phyloP scores from a whole-genome alignment of 1,140 invertebrate species.

The Heliconius nattereri region DNA sequence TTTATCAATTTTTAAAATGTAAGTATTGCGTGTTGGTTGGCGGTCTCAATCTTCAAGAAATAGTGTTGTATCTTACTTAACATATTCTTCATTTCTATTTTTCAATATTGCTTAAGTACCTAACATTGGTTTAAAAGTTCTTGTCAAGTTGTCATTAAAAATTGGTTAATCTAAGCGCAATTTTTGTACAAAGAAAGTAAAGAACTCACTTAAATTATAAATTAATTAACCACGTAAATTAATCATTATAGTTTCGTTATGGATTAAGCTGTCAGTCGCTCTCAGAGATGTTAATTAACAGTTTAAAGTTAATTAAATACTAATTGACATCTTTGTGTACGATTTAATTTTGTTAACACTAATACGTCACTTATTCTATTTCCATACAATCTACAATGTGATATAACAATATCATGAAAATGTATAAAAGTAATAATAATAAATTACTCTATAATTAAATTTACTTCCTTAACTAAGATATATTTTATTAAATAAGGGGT shows the following conservation, averaged over 20 bases:
- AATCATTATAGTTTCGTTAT: background rate
- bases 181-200: background rate
- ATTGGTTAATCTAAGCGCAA: background rate
- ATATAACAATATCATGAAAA: slow-evolving; percentile 7
- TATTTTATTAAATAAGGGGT: background rate
- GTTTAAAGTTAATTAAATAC: background rate
- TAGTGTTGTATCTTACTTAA: background rate
- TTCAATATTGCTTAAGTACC: too few species aligned
- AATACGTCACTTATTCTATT: background rate
- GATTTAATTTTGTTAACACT: background rate
- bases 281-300: background rate
- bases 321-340: background rate
- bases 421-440: slow-evolving; percentile 15
- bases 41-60: background rate
- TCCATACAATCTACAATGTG: slow-evolving; percentile 2
- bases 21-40: background rate
- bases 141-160: background rate
- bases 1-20: background rate
- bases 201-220: background rate
- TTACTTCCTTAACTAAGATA: background rate
- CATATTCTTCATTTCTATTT: background rate
- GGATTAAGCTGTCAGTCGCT: background rate
- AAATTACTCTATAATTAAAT: background rate
- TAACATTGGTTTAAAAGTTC: too few species aligned
- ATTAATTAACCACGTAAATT: background rate